Evolutionary conservation across 2,797 vertebrate species (phyloP).

Genomic region (Propithecus deckenii): DNA sequence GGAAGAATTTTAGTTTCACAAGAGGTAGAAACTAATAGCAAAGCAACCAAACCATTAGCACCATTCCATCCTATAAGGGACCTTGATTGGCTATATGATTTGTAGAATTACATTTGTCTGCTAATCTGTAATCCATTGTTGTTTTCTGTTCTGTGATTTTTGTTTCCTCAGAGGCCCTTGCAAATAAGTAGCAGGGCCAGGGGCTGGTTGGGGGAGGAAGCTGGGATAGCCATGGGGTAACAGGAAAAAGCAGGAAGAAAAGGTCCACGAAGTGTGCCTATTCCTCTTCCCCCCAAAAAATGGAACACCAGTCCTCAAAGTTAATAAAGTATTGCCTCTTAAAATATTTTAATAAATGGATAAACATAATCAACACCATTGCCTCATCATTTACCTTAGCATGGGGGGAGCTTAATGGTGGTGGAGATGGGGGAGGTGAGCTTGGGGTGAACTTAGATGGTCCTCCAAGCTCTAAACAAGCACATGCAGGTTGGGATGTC

Average conservation of each 20-base stretch:
- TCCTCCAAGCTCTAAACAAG: slow-evolving; percentile 16
- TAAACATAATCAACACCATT: slow-evolving; percentile 36
- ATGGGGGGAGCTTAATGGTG: not conserved
- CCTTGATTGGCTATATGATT: slow-evolving; percentile 38
- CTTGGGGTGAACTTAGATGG: not conserved
- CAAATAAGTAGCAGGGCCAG: slow-evolving; percentile 61
- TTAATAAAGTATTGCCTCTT: slow-evolving; percentile 69
- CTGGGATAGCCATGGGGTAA: slow-evolving; percentile 44
- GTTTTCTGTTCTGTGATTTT: slow-evolving; percentile 51
- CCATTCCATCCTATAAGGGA: slow-evolving; percentile 45
- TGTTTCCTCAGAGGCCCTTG: slow-evolving; percentile 45
- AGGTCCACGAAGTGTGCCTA: slow-evolving; percentile 61
- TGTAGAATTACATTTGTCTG: slow-evolving; percentile 49
- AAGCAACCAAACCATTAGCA: slow-evolving; percentile 50
- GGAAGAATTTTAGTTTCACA: slow-evolving; percentile 36
- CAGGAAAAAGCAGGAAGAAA: slow-evolving; percentile 43
- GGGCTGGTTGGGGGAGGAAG: slow-evolving; percentile 57
- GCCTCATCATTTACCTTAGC: slow-evolving; percentile 44
- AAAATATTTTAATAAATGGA: slow-evolving; percentile 79
- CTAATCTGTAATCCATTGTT: slow-evolving; percentile 54
- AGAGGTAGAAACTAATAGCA: slow-evolving; percentile 47
- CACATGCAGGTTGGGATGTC: not conserved
- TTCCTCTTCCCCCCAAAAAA: slow-evolving; percentile 44
- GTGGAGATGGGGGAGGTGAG: not conserved
- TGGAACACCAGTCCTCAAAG: slow-evolving; percentile 63